A percentile compares a stretch with the other conserved stretches of the same genome.
These are phyloP conservation scores for Epizoanthus fatuus DNA, from an alignment of 92 coral and sea anemone genomes.

Conservation along the genomic window DNA sequence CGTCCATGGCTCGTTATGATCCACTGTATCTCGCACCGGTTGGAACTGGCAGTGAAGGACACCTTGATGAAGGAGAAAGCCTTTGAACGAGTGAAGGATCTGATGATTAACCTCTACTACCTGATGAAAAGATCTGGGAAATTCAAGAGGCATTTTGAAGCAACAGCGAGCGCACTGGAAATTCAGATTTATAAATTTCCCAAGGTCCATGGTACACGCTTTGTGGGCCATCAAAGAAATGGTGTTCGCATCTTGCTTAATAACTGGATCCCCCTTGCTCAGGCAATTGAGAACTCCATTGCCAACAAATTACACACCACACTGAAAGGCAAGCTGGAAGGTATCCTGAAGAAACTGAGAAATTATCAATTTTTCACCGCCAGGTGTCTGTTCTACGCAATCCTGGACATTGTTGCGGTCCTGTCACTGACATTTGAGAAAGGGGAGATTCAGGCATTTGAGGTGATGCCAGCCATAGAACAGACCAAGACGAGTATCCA, in stretches of 20 bases:
- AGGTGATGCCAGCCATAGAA: neutral
- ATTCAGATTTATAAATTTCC: neutral
- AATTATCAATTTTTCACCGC: neutral
- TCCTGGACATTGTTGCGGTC: neutral
- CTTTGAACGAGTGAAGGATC: neutral
- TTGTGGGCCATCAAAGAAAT: neutral
- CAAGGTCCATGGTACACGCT: neutral
- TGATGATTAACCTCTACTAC: neutral
- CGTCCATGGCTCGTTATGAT: no score
- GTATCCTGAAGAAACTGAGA: neutral
- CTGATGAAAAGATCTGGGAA: no score
- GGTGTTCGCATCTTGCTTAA: neutral
- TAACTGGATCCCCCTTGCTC: neutral
- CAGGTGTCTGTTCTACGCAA: neutral
- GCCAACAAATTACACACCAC: neutral
- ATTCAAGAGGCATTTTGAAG: neutral
- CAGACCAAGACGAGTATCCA: neutral
- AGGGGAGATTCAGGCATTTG: neutral
- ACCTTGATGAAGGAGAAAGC: no score
- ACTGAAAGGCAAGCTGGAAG: conserved; percentile 1
- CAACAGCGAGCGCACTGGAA: neutral
- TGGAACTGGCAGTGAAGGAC: no score
- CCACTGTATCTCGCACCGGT: no score
- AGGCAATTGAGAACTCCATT: conserved; percentile 2
- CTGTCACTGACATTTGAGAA: neutral